Evolutionary conservation across 2,888 invertebrate genomes (phyloP).

Genomic region (Lamproptera curius): DNA sequence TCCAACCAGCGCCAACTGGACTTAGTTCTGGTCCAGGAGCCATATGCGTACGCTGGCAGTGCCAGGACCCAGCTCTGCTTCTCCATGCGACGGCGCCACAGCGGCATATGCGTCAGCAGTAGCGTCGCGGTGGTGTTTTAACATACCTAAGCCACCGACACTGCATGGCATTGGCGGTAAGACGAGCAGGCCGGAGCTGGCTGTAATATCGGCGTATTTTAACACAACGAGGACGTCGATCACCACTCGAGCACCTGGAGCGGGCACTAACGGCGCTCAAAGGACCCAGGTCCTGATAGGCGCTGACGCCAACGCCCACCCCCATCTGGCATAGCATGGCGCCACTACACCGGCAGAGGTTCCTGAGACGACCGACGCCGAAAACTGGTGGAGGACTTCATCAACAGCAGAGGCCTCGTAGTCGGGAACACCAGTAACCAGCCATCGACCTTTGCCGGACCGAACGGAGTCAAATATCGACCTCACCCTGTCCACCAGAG

Average conservation of each 20-base stretch:
- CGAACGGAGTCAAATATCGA: slow-evolving; percentile 23
- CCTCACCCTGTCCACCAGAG: slow-evolving; percentile 9
- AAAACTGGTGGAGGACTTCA: slow-evolving; percentile 19
- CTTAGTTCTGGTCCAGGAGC: slow-evolving; percentile 29
- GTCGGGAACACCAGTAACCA: too few species aligned
- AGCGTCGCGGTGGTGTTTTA: slow-evolving; percentile 1
- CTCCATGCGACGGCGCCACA: too few species aligned
- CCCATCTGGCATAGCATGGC: slow-evolving; percentile 22
- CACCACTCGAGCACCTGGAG: neutral
- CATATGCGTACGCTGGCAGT: too few species aligned
- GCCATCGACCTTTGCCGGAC: slow-evolving; percentile 13
- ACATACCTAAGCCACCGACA: neutral
- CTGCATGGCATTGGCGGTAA: neutral
- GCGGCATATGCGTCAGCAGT: too few species aligned
- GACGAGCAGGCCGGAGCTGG: neutral
- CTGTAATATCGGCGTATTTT: neutral
- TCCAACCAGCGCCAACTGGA: slow-evolving; percentile 24
- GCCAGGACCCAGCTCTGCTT: slow-evolving; percentile 21
- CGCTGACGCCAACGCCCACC: slow-evolving; percentile 22
- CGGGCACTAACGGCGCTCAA: neutral
- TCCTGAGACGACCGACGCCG: slow-evolving; percentile 10
- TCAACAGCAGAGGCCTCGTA: slow-evolving; percentile 4
- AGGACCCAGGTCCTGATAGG: neutral
- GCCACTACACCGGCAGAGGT: slow-evolving; percentile 16
- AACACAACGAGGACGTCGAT: too few species aligned